Conservation (phyloP, 2,888 invertebrate genomes). For the Aromia moschata region DNA sequence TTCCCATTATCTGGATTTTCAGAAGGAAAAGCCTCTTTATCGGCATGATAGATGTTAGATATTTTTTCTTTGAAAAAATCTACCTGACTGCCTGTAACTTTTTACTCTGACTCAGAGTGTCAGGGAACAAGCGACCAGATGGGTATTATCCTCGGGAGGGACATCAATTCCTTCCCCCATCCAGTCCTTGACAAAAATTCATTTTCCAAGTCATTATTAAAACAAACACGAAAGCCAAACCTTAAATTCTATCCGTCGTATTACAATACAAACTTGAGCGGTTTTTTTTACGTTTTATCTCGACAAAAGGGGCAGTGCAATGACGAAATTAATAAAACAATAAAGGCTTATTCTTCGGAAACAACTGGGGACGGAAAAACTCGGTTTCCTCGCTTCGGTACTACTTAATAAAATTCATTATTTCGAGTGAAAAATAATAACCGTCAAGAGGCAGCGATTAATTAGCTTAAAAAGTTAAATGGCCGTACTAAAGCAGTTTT, state of each 20-base stretch:
- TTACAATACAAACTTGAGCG: background rate
- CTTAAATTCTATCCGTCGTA: background rate
- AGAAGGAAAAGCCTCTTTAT: too few relatives aligned
- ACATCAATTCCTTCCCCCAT: background rate
- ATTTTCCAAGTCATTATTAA: background rate
- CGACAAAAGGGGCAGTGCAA: background rate
- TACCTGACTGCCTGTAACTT: too few relatives aligned
- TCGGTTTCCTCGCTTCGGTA: background rate
- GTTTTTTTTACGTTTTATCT: too few relatives aligned
- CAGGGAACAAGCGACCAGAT: background rate
- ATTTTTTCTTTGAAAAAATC: too few relatives aligned
- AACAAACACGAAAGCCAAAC: background rate
- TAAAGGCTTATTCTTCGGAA: background rate
- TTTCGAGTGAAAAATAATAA: background rate
- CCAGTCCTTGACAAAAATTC: background rate
- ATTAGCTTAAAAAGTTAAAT: slow-evolving; percentile 37
- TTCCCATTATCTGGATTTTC: too few relatives aligned
- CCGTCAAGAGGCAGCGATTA: slow-evolving; percentile 23
- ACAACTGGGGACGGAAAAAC: background rate
- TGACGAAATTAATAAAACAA: background rate
- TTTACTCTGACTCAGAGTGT: background rate
- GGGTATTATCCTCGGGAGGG: background rate
- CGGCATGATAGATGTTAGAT: too few relatives aligned
- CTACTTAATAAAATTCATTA: slow-evolving; percentile 2
- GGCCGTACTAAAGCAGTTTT: slow-evolving; percentile 28